A percentile compares a stretch with the other conserved stretches of the same genome.
Conservation (phyloP, 2,888 invertebrate species). For the Autographa pulchrina region DNA sequence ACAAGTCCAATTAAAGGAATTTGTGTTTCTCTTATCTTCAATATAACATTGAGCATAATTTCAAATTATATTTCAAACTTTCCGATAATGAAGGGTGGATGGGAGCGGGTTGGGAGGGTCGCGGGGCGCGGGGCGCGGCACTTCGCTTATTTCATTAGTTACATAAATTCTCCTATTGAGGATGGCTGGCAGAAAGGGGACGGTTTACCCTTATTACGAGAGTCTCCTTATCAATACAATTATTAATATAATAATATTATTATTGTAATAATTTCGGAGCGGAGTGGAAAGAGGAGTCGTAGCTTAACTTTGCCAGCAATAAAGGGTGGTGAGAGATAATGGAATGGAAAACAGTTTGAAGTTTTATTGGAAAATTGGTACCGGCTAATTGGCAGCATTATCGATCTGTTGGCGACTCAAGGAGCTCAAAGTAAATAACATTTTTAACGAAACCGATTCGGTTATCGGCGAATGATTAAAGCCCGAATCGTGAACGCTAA, state of each 20-base stretch:
- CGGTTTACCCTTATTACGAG: constrained; percentile 90
- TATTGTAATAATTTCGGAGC: constrained; percentile 89
- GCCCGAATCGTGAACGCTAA: constrained; percentile 61
- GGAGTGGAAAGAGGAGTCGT: constrained; percentile 84
- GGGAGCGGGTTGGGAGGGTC: constrained; percentile 76
- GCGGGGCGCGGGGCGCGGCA: constrained; percentile 75
- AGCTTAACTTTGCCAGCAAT: constrained; percentile 88
- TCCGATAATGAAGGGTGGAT: constrained; percentile 89
- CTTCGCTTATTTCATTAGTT: constrained; percentile 90
- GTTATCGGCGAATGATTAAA: constrained; percentile 62
- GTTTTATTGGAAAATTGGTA: constrained; percentile 89
- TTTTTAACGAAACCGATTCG: constrained; percentile 71
- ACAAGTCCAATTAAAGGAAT: constrained; percentile 90
- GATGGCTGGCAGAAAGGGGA: constrained; percentile 89
- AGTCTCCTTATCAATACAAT: constrained; percentile 90
- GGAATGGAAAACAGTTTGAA: constrained; percentile 90
- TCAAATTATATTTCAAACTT: constrained; percentile 90
- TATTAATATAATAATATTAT: constrained; percentile 90
- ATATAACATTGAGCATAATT: constrained; percentile 90
- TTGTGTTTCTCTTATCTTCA: constrained; percentile 90
- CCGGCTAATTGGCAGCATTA: constrained; percentile 88
- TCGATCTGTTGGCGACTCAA: constrained; percentile 83
- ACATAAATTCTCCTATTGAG: constrained; percentile 90
- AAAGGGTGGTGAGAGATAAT: constrained; percentile 89
- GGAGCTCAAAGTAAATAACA: constrained; percentile 70